phyloP scores from a whole-genome alignment of 2,113 vertebrate species.

The cat (Felis catus) region F.catus_Fca126_mat1.0 CM031415.1:92399001-92399500 shows the following conservation, averaged over 20 bases:
- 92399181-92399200: neutral
- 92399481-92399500: neutral
- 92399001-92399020: neutral
- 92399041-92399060: neutral
- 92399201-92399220: neutral
- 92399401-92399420: neutral
- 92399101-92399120: neutral
- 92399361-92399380: neutral
- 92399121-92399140: neutral
- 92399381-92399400: neutral
- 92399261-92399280: neutral
- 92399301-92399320: neutral
- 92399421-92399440: neutral
- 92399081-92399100: neutral
- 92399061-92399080: neutral
- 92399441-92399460: neutral
- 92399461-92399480: neutral
- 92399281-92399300: neutral
- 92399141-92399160: neutral
- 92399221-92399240: neutral
- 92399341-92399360: conserved; percentile 8
- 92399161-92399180: neutral
- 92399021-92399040: neutral
- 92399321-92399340: neutral
- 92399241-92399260: neutral